Percentiles rank a stretch among this genome's conserved stretches.
Conservation (phyloP, 2,888 invertebrate genomes). For the Xylota segnis region DNA sequence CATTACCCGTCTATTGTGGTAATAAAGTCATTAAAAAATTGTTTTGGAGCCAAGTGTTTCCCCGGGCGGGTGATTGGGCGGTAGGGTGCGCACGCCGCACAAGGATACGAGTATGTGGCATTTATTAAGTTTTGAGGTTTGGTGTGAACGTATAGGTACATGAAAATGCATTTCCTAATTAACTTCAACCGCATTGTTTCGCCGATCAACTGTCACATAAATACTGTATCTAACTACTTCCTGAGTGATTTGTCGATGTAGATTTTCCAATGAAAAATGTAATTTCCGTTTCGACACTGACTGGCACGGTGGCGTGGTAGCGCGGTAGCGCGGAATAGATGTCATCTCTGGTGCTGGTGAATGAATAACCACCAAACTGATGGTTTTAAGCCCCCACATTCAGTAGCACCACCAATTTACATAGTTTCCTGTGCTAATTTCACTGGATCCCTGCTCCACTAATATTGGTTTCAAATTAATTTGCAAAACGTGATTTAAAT, state of each 20-base stretch:
- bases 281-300: slow-evolving; percentile 20
- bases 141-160: background rate
- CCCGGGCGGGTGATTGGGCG: background rate
- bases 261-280: slow-evolving; percentile 21
- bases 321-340: background rate
- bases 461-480: slow-evolving; percentile 58
- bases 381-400: slow-evolving; percentile 8
- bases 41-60: slow-evolving; percentile 14
- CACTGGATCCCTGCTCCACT: slow-evolving; percentile 15
- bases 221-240: slow-evolving; percentile 8
- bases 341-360: background rate
- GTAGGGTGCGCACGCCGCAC: no score
- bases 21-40: slow-evolving; percentile 44
- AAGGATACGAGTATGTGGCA: background rate
- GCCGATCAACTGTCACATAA: background rate
- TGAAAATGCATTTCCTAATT: slow-evolving; percentile 36
- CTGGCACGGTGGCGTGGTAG: no score
- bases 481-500: slow-evolving; percentile 50
- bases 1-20: slow-evolving; percentile 44
- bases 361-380: slow-evolving; percentile 36
- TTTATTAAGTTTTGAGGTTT: background rate
- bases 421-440: slow-evolving; percentile 39
- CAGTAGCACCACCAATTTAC: slow-evolving; percentile 38
- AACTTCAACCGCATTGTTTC: slow-evolving; percentile 34
- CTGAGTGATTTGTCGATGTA: slow-evolving; percentile 33